A percentile compares a stretch with the other conserved stretches of the same genome.
phyloP scores from a whole-genome alignment of 2,797 vertebrate species.

The Rhabdophis nuchalis region DNA sequence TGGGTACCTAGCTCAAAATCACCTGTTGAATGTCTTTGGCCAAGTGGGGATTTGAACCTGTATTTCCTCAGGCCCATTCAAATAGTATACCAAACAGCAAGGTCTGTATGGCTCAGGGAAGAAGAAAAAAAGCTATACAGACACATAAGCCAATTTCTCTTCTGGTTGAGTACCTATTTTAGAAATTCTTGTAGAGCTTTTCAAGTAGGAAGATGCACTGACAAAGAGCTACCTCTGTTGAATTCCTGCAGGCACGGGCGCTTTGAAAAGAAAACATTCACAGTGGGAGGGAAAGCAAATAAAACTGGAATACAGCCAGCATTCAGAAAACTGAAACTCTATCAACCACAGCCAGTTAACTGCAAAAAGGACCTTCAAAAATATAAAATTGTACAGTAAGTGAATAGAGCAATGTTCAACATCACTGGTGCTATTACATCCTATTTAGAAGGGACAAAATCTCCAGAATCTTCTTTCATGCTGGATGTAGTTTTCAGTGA shows the following conservation, averaged over 20 bases:
- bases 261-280: neutral
- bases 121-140: neutral
- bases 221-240: neutral
- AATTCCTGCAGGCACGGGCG: neutral
- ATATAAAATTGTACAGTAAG: neutral
- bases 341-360: neutral
- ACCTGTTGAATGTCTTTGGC: neutral
- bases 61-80: neutral
- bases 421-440: neutral
- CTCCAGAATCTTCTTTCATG: neutral
- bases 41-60: neutral
- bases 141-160: neutral
- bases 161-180: neutral
- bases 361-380: neutral
- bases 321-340: neutral
- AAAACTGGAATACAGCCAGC: neutral
- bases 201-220: neutral
- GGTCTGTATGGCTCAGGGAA: neutral
- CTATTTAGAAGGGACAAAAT: neutral
- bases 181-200: neutral
- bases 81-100: neutral
- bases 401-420: neutral
- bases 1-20: neutral
- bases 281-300: neutral
- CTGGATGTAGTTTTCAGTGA: neutral